phyloP scores from a whole-genome alignment of 2,113 vertebrate species.

The rabbit (Oryctolagus cuniculus) region DNA sequence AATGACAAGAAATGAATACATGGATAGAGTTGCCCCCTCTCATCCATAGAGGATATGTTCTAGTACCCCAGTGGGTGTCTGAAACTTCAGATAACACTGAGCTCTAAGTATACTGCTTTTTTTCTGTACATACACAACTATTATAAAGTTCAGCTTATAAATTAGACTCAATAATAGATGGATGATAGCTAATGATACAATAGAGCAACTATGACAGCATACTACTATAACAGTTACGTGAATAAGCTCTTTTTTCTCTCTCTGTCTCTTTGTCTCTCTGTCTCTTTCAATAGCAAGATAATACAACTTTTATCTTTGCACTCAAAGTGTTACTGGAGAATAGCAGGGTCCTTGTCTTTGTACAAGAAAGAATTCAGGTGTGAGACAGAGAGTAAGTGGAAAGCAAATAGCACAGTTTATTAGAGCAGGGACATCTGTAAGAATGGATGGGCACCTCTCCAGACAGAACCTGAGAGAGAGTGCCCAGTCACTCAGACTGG shows the following conservation, averaged over 20 bases:
- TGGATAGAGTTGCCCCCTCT: neutral
- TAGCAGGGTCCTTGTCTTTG: no score
- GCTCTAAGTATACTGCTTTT: neutral
- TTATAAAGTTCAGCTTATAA: neutral
- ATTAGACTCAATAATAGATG: neutral
- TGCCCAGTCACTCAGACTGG: no score
- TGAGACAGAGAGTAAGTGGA: no score
- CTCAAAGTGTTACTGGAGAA: no score
- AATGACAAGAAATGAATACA: neutral
- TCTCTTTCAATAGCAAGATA: no score
- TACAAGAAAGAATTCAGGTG: no score
- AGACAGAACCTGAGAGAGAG: no score
- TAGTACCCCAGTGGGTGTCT: neutral
- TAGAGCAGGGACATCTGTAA: no score
- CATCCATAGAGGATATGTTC: neutral
- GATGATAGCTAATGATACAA: neutral
- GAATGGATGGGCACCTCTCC: no score
- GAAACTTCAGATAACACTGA: neutral
- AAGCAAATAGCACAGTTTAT: no score
- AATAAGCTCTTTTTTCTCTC: neutral
- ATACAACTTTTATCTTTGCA: no score
- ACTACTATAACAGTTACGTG: neutral
- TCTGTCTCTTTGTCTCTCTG: no score
- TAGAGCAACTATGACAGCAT: neutral
- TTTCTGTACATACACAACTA: neutral